phyloP scores from a whole-genome alignment of 2,797 vertebrate genomes.

The Enteromius viviparus region DNA sequence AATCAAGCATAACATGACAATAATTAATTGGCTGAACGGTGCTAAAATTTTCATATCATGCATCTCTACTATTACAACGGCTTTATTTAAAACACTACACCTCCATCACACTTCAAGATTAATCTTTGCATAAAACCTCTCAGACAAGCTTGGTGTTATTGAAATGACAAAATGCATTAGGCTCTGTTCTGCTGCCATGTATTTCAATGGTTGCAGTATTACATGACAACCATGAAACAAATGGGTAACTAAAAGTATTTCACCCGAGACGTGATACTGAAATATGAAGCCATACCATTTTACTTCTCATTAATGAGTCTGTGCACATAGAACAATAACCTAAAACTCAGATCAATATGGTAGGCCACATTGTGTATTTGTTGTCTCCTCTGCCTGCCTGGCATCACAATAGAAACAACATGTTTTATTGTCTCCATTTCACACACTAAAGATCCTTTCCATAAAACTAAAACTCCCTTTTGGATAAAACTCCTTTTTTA shows the following conservation, averaged over 20 bases:
- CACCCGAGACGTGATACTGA: constrained; percentile 48
- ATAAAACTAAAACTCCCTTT: constrained; percentile 29
- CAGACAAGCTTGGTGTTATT: constrained; percentile 52
- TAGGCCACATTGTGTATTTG: constrained; percentile 55
- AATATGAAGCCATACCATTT: constrained; percentile 38
- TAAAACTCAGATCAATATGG: constrained; percentile 65
- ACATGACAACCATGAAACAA: constrained; percentile 41
- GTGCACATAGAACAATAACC: constrained; percentile 61
- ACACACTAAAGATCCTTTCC: constrained; percentile 62
- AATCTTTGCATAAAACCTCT: constrained; percentile 39
- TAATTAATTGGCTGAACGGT: neutral
- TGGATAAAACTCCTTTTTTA: constrained; percentile 54
- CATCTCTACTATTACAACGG: constrained; percentile 4
- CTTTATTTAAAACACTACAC: constrained; percentile 7
- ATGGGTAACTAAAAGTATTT: constrained; percentile 42
- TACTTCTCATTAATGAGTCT: constrained; percentile 59
- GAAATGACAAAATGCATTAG: constrained; percentile 58
- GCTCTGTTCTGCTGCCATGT: constrained; percentile 47
- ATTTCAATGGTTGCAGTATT: constrained; percentile 57
- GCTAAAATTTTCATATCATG: neutral
- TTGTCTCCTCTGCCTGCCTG: constrained; percentile 52
- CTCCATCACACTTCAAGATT: constrained; percentile 39
- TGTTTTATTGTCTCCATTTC: constrained; percentile 63
- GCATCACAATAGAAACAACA: constrained; percentile 63
- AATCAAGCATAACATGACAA: too few species aligned